Conservation (phyloP, 2,888 invertebrate species). For the Ellobium chinense region DNA sequence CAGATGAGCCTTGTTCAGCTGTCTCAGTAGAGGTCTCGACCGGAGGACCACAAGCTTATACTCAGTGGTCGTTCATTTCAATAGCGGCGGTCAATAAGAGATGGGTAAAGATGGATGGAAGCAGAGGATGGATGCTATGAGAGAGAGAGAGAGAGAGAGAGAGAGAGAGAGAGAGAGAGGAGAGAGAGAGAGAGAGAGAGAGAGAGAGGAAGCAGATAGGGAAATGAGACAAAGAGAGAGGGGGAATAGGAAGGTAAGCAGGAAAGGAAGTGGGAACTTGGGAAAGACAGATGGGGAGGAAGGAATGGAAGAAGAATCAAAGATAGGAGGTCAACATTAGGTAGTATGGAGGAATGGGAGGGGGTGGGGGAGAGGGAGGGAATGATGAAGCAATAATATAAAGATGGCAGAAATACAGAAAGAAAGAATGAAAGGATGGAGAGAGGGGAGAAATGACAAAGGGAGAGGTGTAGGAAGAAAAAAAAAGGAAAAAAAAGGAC, state of each 20-base stretch:
- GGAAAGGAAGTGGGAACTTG: not conserved
- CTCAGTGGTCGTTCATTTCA: too few relatives aligned
- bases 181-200: not conserved
- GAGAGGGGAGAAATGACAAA: not conserved
- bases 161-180: not conserved
- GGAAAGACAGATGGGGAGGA: not conserved
- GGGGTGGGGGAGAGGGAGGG: not conserved
- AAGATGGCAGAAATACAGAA: not conserved
- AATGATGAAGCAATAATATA: not conserved
- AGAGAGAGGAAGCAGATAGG: not conserved
- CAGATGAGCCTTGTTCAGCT: too few relatives aligned
- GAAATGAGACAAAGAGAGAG: not conserved
- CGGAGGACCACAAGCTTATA: too few relatives aligned
- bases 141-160: not conserved
- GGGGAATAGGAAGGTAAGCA: not conserved
- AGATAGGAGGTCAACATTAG: too few relatives aligned
- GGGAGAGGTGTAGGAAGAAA: not conserved
- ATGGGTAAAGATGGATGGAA: too few relatives aligned
- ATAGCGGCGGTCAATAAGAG: too few relatives aligned
- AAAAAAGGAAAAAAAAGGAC: not conserved
- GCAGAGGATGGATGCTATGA: too few relatives aligned
- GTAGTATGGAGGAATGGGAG: not conserved
- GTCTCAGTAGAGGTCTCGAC: not conserved
- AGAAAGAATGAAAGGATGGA: not conserved
- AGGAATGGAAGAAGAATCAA: not conserved